These are phyloP conservation scores for Phragmatobia fuliginosa DNA, from an alignment of 2,888 invertebrate species.

Conservation along the genomic window DNA sequence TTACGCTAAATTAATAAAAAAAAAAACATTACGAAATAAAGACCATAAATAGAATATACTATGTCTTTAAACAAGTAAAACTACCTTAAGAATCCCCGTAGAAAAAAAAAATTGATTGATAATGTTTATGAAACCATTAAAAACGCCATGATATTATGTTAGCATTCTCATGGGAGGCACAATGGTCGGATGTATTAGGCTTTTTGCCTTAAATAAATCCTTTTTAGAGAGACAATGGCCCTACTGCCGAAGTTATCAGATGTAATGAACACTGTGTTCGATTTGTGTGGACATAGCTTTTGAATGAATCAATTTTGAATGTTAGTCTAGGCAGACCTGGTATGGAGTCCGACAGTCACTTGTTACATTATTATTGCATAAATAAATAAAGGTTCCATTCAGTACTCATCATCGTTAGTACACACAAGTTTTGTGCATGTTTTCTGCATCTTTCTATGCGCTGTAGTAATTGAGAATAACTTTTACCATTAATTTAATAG, in stretches of 20 bases:
- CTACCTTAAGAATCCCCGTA: background rate
- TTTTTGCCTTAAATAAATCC: constrained; percentile 82
- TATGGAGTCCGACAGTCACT: no score
- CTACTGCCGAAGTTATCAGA: constrained; percentile 74
- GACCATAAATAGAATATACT: no score
- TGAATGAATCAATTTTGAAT: background rate
- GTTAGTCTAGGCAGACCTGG: no score
- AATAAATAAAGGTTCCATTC: no score
- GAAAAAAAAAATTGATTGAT: constrained; percentile 13
- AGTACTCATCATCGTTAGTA: no score
- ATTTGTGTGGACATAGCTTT: constrained; percentile 59
- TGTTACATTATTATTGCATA: no score
- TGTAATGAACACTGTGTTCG: constrained; percentile 65
- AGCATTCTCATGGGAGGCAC: constrained; percentile 61
- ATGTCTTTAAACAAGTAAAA: background rate
- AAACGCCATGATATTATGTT: constrained; percentile 50
- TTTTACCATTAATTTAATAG: no score
- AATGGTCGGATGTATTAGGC: constrained; percentile 81
- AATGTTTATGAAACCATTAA: constrained; percentile 38
- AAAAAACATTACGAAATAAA: no score
- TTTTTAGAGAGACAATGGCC: constrained; percentile 80
- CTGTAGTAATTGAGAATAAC: no score
- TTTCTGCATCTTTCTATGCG: no score
- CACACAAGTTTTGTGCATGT: no score
- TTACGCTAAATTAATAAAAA: no score